phyloP scores from a whole-genome alignment of 2,888 invertebrate species.

The Germaria angustata region DNA sequence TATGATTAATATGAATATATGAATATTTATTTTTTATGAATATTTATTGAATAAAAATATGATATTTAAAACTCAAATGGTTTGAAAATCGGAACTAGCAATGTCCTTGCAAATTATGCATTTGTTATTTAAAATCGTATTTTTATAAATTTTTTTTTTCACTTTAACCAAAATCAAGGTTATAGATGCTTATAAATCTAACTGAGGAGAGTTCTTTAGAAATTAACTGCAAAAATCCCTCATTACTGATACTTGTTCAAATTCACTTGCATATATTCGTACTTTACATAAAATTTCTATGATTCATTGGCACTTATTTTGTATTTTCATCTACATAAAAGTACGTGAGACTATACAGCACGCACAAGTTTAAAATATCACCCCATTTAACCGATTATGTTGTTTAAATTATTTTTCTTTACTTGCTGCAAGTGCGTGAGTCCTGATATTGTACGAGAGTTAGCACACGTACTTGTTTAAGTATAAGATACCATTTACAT shows the following conservation, averaged over 20 bases:
- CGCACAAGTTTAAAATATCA: not conserved
- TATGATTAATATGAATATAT: no score
- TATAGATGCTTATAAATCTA: no score
- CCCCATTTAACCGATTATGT: conserved; percentile 32
- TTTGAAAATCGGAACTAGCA: no score
- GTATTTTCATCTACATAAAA: not conserved
- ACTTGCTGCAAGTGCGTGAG: not conserved
- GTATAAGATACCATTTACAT: no score
- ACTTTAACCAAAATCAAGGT: no score
- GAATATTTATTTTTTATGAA: no score
- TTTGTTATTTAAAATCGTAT: no score
- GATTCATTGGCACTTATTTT: not conserved
- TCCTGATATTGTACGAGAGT: not conserved
- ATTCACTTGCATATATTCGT: not conserved
- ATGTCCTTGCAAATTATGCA: no score
- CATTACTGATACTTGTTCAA: not conserved
- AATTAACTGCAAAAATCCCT: not conserved
- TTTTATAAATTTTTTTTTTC: no score
- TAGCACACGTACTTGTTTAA: not conserved
- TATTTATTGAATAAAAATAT: no score
- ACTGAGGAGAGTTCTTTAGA: no score
- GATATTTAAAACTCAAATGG: no score
- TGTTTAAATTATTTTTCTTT: conserved; percentile 33
- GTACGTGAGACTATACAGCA: not conserved
- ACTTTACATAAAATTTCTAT: not conserved